Base-by-base conservation (phyloP, 2,888 invertebrate species). In the Idaea dimidiata region DNA sequence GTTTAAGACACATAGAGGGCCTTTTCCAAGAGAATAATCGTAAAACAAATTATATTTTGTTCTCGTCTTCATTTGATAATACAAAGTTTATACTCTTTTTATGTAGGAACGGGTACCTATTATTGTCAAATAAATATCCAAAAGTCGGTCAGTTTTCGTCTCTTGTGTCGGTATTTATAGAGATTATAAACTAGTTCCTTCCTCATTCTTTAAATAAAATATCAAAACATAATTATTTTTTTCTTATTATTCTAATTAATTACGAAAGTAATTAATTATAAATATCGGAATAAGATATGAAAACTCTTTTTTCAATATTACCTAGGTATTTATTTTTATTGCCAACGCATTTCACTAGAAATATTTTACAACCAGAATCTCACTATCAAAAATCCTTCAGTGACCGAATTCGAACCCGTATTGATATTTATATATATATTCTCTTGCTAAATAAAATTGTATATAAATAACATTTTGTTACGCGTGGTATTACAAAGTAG, bases 111-210 rank as follows among this genome's bases (percentile, higher is more conserved):
- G 17, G 6, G 54, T 7, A 54, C 7, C 3, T 54, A 53, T 61
- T 43, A 59, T 56, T 6, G 6, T 43, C 5, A 43, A 53, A 57
- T 59, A 64, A 62, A 58, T 58, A 57, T 59, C 55, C 57, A 62
- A 61, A 64, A n/a, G 32, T 68, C 43, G 59, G 58, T 56, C 60
- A 61, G 53, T 53, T 66, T 63, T 62, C 58, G 62, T 60, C 60
- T 59, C 31, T 54, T 58, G 16, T 17, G 6, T 16, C 61, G 61
- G 32, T 59, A 57, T 65, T 67, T 57, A 64, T 60, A 8, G 16
- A 56, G 54, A 56, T 67, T 60, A 70, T 66, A 64, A 57, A 53
- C 59, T 32, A 43, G 61, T 70, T 70, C 65, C 70, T 67, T 67
- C 68, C 70, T 67, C 16, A 54, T 58, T 68, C 61, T 8, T 59